Percentiles rank a stretch among this genome's conserved stretches.
These are phyloP conservation scores for Periophthalmus modestus DNA, from an alignment of 2,113 vertebrate species.

Conservation along the genomic window DNA sequence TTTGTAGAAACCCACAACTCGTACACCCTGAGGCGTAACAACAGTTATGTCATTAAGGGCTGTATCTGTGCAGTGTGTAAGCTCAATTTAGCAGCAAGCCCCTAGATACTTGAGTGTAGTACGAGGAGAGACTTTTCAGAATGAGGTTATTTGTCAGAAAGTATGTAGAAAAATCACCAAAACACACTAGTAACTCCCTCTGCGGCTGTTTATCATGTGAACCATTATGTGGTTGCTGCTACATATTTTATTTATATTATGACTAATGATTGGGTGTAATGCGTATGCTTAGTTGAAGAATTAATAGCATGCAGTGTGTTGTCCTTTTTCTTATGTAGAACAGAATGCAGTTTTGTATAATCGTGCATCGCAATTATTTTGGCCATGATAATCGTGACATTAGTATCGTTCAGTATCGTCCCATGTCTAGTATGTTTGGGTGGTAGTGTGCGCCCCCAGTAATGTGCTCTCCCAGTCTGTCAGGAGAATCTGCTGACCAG, in stretches of 20 bases:
- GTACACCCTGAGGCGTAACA: conserved; percentile 32
- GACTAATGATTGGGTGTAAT: conserved; percentile 1
- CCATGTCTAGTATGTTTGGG: conserved; percentile 7
- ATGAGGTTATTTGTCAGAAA: conserved; percentile 43
- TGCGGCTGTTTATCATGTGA: conserved; percentile 15
- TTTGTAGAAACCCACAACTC: not conserved
- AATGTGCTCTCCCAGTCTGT: conserved; percentile 41
- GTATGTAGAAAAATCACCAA: conserved; percentile 28
- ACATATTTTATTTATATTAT: conserved; percentile 14
- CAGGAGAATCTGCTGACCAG: conserved; percentile 63
- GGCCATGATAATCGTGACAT: too few relatives aligned
- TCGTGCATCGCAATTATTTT: too few relatives aligned
- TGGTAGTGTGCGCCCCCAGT: conserved; percentile 27
- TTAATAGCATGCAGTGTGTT: conserved; percentile 2
- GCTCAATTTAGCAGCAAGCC: conserved; percentile 45
- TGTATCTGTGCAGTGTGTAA: conserved; percentile 29
- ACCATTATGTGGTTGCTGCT: not conserved
- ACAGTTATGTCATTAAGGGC: conserved; percentile 40
- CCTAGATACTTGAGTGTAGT: conserved; percentile 33
- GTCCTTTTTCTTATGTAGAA: conserved; percentile 8
- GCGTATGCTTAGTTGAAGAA: not conserved
- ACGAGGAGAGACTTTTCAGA: conserved; percentile 24
- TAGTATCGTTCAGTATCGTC: too few relatives aligned
- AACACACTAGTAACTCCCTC: conserved; percentile 1
- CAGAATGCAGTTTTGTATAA: not conserved